Base-by-base conservation (phyloP, 2,113 vertebrate species). In the Amphiprion ocellaris region DNA sequence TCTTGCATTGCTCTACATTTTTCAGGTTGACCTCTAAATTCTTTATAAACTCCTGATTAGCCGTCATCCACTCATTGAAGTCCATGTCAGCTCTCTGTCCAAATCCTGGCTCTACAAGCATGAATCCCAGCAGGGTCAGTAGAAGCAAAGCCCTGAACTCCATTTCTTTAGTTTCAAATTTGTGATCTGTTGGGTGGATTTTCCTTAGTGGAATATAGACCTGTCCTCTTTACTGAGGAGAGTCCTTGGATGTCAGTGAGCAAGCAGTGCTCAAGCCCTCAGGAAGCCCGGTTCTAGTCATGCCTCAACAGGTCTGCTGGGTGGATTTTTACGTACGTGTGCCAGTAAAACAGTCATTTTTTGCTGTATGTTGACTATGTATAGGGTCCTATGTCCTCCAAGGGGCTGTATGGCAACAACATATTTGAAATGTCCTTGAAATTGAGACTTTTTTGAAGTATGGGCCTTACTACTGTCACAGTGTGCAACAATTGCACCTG, bases 31-130 rank as follows among this genome's bases (percentile, higher is more conserved):
- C 60, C 41, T 62, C 41, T 5, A 85, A n/a, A 1, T 24, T 56
- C 6, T 46, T 66, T 1, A 82, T 56, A 11, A 64, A 10, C 21
- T 82, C 44, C 17, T 59, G 30, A 44, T 61, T 60, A 14, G 15
- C 60, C 12, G 5, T 75, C 37, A 79, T 52, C 82, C 62, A 64
- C 17, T 74, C 33, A 1, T 0, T 4, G 0, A 56, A 21, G n/a
- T 75, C 39, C 15, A 15, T 14, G 30, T 80, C 71, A 1, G 47
- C 72, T 67, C 49, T 67, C 49, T 80, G 63, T 41, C 63, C 77
- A 15, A 77, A 54, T 21, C 50, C 71, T 2, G 68, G 15, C 64
- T 26, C 58, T 15, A 47, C 59, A 3, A 37, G 46, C 26, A 55
- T n/a, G 46, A 65, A 37, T 4, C 63, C 79, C 19, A 80, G n/a